A percentile compares a stretch with the other conserved stretches of the same genome.
Conservation (phyloP, 2,113 vertebrate species). For the Parotia lawesii region DNA sequence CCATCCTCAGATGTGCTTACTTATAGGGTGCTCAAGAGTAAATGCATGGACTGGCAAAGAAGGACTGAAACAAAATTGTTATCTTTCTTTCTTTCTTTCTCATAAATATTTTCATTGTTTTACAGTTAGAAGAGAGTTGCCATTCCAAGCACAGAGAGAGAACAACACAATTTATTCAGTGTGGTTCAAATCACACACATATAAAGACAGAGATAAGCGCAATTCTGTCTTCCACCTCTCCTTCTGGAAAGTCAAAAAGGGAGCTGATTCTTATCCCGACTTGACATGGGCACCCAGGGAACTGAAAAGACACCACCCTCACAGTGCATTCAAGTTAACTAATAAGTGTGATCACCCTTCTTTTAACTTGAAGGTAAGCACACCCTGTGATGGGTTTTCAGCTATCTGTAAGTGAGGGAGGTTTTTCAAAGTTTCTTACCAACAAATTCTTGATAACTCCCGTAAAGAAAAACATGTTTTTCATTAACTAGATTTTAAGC, state of each 20-base stretch:
- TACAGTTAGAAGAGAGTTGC: neutral
- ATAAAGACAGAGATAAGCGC: neutral
- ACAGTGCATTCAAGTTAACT: neutral
- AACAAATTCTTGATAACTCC: neutral
- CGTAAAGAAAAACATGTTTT: neutral
- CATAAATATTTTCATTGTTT: neutral
- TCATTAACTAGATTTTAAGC: neutral
- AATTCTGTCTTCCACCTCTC: neutral
- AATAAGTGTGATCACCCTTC: neutral
- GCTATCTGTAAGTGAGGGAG: neutral
- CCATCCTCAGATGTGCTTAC: neutral
- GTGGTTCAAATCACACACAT: neutral
- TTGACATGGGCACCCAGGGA: neutral
- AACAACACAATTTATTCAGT: neutral
- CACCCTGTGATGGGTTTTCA: fast-evolving
- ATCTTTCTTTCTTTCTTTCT: neutral
- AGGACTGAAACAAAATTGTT: neutral
- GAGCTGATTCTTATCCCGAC: neutral
- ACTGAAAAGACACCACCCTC: neutral
- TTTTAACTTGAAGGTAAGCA: neutral
- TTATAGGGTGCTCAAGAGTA: neutral
- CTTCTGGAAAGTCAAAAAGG: neutral
- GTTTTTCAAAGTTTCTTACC: neutral
- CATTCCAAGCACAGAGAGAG: neutral
- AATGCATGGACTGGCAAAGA: neutral